A percentile compares a stretch with the other conserved stretches of the same genome.
phyloP scores from a whole-genome alignment of 2,888 invertebrate species.

The Apamea monoglypha region DNA sequence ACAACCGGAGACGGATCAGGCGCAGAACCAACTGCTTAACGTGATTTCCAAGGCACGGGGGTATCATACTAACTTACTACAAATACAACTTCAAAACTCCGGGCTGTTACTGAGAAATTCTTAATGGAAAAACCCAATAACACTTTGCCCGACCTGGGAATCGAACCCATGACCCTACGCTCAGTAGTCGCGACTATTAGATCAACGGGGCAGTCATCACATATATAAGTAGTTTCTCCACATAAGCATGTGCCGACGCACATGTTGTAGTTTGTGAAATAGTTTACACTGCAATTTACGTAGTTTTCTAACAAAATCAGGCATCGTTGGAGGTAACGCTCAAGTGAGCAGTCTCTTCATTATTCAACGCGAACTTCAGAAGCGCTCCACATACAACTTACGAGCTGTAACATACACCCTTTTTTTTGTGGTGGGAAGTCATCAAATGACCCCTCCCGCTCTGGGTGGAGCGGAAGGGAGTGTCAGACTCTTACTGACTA shows the following conservation, averaged over 20 bases:
- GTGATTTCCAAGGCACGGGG: neutral
- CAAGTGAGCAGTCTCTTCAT: neutral
- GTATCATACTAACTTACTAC: neutral
- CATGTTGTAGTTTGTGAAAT: neutral
- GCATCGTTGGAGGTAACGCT: slow-evolving; percentile 1
- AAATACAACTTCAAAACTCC: neutral
- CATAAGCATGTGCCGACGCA: neutral
- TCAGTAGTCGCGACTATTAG: neutral
- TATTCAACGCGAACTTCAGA: slow-evolving; percentile 33
- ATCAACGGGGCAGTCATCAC: neutral
- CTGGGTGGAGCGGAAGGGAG: no score
- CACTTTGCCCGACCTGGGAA: neutral
- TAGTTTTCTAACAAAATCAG: slow-evolving; percentile 2
- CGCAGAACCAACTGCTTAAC: neutral
- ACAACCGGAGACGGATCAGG: neutral
- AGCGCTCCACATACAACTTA: slow-evolving; percentile 21
- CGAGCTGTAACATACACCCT: slow-evolving; percentile 32
- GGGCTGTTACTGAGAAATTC: neutral
- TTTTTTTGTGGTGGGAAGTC: no score
- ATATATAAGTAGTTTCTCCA: neutral
- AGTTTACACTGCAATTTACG: neutral
- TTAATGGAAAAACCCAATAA: neutral
- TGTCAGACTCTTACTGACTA: no score
- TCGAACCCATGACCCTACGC: neutral
- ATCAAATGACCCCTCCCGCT: no score